Evolutionary conservation across 2,888 invertebrate species (phyloP).

Genomic region (Sinohyriopsis cumingii): DNA sequence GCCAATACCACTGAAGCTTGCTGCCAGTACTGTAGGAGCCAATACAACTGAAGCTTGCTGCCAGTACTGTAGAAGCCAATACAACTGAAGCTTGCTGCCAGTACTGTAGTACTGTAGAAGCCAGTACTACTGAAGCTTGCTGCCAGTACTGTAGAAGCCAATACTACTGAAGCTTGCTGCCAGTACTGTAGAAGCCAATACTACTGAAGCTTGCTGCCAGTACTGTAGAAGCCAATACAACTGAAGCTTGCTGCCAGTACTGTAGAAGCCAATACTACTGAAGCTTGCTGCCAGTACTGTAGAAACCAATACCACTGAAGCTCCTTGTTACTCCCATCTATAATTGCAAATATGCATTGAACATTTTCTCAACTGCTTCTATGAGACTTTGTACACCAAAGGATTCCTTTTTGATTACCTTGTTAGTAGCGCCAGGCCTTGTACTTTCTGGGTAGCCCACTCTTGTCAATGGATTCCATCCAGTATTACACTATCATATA

Average conservation of each 20-base stretch:
- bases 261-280: too few relatives aligned
- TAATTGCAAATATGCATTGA: conserved; percentile 2
- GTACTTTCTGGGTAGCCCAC: conserved; percentile 13
- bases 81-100: conserved; percentile 11
- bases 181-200: too few relatives aligned
- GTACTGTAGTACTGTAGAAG: too few relatives aligned
- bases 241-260: conserved; percentile 10
- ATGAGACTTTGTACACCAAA: background rate
- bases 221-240: too few relatives aligned
- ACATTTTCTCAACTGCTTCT: too few relatives aligned
- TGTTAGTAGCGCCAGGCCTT: conserved; percentile 15
- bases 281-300: conserved; percentile 9
- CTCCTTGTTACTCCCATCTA: conserved; percentile 21
- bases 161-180: conserved; percentile 11
- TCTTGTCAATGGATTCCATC: conserved; percentile 10
- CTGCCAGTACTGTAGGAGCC: too few relatives aligned
- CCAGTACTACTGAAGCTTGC: conserved; percentile 14
- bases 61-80: too few relatives aligned
- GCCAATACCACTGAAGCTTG: conserved; percentile 19
- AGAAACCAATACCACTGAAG: conserved; percentile 17
- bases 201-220: conserved; percentile 9
- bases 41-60: too few relatives aligned
- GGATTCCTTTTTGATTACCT: conserved; percentile 7
- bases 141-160: conserved; percentile 4
- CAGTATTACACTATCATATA: background rate